A percentile compares a stretch with the other conserved stretches of the same genome.
Conservation (phyloP, 2,797 vertebrate species). For the Kryptopterus vitreolus region DNA sequence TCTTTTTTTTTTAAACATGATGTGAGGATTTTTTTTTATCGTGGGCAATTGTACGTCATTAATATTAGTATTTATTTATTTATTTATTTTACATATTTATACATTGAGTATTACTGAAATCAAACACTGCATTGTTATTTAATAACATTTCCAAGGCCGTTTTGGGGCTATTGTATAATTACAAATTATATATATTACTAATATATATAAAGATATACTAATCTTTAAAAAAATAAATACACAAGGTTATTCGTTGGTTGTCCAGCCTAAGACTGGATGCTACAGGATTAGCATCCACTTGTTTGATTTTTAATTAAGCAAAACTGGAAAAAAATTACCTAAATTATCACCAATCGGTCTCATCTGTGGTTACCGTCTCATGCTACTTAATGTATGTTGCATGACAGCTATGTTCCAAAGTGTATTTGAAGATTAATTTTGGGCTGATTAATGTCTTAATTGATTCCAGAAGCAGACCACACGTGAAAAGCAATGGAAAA, state of each 20-base stretch:
- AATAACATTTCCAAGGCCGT: not conserved
- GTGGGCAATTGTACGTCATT: not conserved
- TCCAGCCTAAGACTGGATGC: not conserved
- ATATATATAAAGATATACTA: too few species aligned
- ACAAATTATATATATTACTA: too few species aligned
- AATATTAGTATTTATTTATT: not conserved
- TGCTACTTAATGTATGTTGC: not conserved
- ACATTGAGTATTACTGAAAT: not conserved
- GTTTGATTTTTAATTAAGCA: not conserved
- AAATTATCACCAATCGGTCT: not conserved
- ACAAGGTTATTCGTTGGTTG: too few species aligned
- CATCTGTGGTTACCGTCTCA: not conserved
- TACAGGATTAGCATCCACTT: not conserved
- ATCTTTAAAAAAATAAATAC: too few species aligned
- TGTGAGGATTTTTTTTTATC: not conserved
- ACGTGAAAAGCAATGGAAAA: not conserved
- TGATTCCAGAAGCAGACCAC: not conserved
- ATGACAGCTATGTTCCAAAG: not conserved
- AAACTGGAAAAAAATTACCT: too few species aligned
- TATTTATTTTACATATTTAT: not conserved
- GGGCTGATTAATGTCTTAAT: not conserved
- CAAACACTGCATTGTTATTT: too few species aligned
- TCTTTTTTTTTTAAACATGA: not conserved
- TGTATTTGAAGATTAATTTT: not conserved
- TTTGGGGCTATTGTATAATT: too few species aligned